A percentile compares a stretch with the other conserved stretches of the same genome.
phyloP scores from a whole-genome alignment of 2,113 vertebrate genomes.

The Neotragus moschatus region DNA sequence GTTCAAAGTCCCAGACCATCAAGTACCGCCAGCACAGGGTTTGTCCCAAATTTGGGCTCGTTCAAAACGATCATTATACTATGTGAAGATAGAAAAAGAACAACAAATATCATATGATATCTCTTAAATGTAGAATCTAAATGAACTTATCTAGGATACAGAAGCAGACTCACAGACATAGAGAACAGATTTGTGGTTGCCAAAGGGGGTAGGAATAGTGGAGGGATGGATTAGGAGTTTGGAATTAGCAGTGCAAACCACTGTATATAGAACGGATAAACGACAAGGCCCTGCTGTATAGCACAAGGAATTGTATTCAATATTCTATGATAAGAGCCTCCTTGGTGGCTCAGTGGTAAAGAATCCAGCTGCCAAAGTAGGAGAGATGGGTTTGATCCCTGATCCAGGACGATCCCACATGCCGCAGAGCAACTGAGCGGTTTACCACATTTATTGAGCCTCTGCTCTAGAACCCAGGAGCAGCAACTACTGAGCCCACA shows the following conservation, averaged over 20 bases:
- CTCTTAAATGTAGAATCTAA: neutral
- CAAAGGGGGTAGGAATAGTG: neutral
- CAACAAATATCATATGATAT: neutral
- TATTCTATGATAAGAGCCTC: neutral
- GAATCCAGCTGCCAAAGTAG: neutral
- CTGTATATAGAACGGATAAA: neutral
- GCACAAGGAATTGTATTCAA: neutral
- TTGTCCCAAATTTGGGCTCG: neutral
- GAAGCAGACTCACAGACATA: neutral
- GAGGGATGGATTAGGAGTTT: neutral
- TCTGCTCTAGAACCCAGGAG: neutral
- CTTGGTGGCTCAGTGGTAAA: neutral
- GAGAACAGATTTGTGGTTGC: neutral
- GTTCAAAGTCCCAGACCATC: neutral
- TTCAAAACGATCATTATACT: neutral
- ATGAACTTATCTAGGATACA: neutral
- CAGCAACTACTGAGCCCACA: neutral
- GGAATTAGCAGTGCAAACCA: neutral
- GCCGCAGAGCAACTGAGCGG: neutral
- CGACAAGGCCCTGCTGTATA: neutral
- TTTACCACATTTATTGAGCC: neutral
- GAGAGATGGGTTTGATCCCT: neutral
- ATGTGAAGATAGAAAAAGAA: neutral
- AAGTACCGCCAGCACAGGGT: neutral
- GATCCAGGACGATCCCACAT: neutral